Base-by-base conservation (phyloP, 2,113 vertebrate genomes). In the Lethenteron reissneri region DNA sequence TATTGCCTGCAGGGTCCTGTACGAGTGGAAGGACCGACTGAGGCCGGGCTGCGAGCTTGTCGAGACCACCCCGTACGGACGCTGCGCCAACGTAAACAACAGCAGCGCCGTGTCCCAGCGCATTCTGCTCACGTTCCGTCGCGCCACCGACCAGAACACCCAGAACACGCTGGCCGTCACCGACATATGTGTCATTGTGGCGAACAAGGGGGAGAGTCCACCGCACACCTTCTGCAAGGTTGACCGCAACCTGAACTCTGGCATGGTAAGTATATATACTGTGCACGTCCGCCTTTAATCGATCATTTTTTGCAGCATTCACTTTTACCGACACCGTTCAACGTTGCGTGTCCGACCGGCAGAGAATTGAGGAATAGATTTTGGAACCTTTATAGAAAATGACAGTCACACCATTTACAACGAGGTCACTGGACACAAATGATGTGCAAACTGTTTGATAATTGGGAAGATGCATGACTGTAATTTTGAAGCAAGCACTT, bases 201-300 rank as follows among this genome's bases (percentile, higher is more conserved):
- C 86, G 70, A 99, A 84, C 80, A 99, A 99, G 80, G 91, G 89
- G 56, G 94, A 99, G 80, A 90, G 82, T 0, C 89, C 92, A 56
- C 94, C 92, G 58, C 94, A 99, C 73, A 96, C 94, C 2, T 99
- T 99, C 77, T 96, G 92, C 77, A 97, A 90, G 78, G 86, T 97
- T 76, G 91, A 97, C 76, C 95, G 90, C 80, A 99, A 97, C 79
- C 88, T 99, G 75, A 99, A 99, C 75, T 87, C 87, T 74, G 92
- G 91, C 76, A 89, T 99, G 92, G 94, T 96, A 70, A 81, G 87
- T 57, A 17, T 19, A 14, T 41, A 14, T 41, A n/a, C 56, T 10
- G 8, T 41, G 41, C 41, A 41, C 41, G 41, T 6, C 41, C 41
- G 41, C 41, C 41, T 41, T 41, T 41, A 41, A 41, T 41, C 41